Evolutionary conservation across 2,888 invertebrate genomes (phyloP).

Genomic region (Hofmannophila pseudospretella): DNA sequence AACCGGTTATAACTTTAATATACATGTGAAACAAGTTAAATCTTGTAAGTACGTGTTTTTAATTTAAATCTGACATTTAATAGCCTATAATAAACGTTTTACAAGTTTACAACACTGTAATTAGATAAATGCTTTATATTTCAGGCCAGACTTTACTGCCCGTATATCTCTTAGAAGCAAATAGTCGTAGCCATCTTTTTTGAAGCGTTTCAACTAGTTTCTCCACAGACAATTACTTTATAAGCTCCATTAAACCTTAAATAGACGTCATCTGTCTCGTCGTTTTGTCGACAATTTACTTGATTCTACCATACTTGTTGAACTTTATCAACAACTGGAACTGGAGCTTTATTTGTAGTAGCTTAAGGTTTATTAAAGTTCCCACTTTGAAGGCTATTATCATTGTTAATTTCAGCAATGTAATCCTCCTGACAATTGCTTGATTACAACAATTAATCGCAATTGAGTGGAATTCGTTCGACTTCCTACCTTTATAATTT

Average conservation of each 20-base stretch:
- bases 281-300: constrained; percentile 45
- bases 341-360: constrained; percentile 26
- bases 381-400: constrained; percentile 36
- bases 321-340: constrained; percentile 13
- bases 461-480: constrained; percentile 67
- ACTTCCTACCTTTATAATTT: constrained; percentile 49
- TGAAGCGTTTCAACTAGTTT: constrained; percentile 12
- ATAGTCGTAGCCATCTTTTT: constrained; percentile 9
- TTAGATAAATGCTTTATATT: neutral
- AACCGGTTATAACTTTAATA: too few species aligned
- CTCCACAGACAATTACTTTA: constrained; percentile 33
- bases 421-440: constrained; percentile 65
- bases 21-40: too few species aligned
- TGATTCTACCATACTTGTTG: constrained; percentile 32
- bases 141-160: constrained; percentile 3
- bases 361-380: constrained; percentile 24
- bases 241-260: constrained; percentile 47
- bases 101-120: constrained; percentile 1
- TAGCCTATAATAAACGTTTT: too few species aligned
- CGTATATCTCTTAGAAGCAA: constrained; percentile 6
- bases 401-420: constrained; percentile 64
- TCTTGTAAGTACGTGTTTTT: too few species aligned
- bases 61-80: too few species aligned
- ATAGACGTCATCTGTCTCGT: constrained; percentile 48
- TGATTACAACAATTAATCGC: constrained; percentile 74